A percentile compares a stretch with the other conserved stretches of the same genome.
Conservation (phyloP, 2,888 invertebrate genomes). For the Archaeoteleia sp. region DNA sequence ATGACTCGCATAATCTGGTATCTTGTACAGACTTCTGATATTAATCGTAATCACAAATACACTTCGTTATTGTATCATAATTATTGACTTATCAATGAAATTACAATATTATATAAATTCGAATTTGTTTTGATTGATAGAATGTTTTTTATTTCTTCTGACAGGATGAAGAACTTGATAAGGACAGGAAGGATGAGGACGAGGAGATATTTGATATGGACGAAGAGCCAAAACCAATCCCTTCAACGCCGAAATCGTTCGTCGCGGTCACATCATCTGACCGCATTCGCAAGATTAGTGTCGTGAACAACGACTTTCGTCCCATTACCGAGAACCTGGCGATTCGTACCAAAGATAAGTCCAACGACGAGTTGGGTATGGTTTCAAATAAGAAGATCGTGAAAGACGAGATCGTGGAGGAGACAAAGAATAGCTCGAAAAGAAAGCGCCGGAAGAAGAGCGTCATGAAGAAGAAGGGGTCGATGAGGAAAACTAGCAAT, state of each 20-base stretch:
- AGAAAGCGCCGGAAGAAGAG: conserved; percentile 88
- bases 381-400: conserved; percentile 68
- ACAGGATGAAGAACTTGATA: conserved; percentile 15
- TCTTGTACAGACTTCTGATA: too few species aligned
- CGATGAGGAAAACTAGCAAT: conserved; percentile 80
- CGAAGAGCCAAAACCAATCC: conserved; percentile 53
- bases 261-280: conserved; percentile 77
- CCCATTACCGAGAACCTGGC: conserved; percentile 76
- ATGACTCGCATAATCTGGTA: too few species aligned
- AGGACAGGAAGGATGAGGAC: conserved; percentile 60
- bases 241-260: conserved; percentile 73
- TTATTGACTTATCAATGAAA: too few species aligned
- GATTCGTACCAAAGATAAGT: conserved; percentile 63
- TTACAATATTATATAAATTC: too few species aligned
- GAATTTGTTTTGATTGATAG: too few species aligned
- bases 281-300: conserved; percentile 79
- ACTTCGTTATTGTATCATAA: too few species aligned
- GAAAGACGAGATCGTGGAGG: conserved; percentile 73
- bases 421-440: conserved; percentile 79
- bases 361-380: conserved; percentile 66
- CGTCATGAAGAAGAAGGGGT: conserved; percentile 86
- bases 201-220: conserved; percentile 84
- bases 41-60: too few species aligned
- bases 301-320: conserved; percentile 79
- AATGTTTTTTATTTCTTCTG: conserved; percentile 5